Conservation (phyloP, 2,888 invertebrate genomes). For the Tinea trinotella region DNA sequence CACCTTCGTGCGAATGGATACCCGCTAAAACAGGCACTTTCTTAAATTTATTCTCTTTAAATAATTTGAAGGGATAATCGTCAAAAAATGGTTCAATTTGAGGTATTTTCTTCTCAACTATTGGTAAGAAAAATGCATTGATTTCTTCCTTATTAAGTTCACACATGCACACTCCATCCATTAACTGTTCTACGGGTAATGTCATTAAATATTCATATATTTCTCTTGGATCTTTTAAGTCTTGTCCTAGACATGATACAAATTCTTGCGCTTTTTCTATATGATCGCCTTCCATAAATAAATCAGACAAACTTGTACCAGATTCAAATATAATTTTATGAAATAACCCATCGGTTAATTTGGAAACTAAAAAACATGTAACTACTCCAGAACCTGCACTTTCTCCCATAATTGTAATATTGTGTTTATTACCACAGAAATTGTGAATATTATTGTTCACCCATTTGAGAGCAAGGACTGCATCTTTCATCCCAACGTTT, state of each 20-base stretch:
- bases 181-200: constrained; percentile 39
- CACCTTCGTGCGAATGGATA: constrained; percentile 43
- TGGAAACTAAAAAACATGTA: constrained; percentile 37
- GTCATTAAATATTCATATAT: constrained; percentile 38
- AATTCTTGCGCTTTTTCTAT: constrained; percentile 38
- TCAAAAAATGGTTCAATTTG: constrained; percentile 39
- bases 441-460: constrained; percentile 42
- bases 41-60: constrained; percentile 33
- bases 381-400: constrained; percentile 48
- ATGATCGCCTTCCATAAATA: constrained; percentile 44
- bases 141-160: constrained; percentile 36
- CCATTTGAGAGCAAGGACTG: constrained; percentile 50
- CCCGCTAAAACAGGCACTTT: constrained; percentile 43
- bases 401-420: constrained; percentile 51
- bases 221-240: constrained; percentile 30
- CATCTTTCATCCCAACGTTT: constrained; percentile 52
- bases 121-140: constrained; percentile 40
- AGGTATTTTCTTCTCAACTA: constrained; percentile 44
- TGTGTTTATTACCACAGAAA: constrained; percentile 47
- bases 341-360: constrained; percentile 42
- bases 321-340: constrained; percentile 49
- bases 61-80: constrained; percentile 36
- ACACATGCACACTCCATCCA: constrained; percentile 34
- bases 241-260: constrained; percentile 36
- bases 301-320: constrained; percentile 41